phyloP scores from a whole-genome alignment of 2,113 vertebrate species.

The Malurus cyaneus region DNA sequence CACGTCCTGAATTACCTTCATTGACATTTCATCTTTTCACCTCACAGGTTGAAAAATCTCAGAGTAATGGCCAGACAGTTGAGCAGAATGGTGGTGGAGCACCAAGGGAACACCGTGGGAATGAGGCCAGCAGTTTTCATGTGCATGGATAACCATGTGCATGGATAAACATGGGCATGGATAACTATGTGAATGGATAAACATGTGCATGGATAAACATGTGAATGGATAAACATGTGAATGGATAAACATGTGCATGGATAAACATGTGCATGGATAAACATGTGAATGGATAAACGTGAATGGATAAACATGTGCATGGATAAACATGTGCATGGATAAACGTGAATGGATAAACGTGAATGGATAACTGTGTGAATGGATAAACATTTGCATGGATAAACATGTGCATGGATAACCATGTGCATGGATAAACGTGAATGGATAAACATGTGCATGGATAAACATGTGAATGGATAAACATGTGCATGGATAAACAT shows the following conservation, averaged over 20 bases:
- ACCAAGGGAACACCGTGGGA: not conserved
- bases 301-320: not conserved
- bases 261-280: not conserved
- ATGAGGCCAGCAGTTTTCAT: not conserved
- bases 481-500: no score
- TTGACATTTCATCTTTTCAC: not conserved
- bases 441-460: not conserved
- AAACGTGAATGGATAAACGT: no score
- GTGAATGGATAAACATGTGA: not conserved
- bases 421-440: not conserved
- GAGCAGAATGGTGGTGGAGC: fast-evolving
- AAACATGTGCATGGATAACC: not conserved
- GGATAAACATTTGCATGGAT: no score
- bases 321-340: not conserved
- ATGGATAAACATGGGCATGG: not conserved
- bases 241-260: not conserved
- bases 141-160: not conserved
- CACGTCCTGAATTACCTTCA: not conserved
- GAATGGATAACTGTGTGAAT: no score
- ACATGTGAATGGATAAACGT: no score
- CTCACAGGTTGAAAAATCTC: not conserved
- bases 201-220: no score
- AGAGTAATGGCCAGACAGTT: not conserved
- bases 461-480: no score
- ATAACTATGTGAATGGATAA: no score